Evolutionary conservation across 2,113 vertebrate genomes (phyloP).

Genomic region (Chaenocephalus aceratus): DNA sequence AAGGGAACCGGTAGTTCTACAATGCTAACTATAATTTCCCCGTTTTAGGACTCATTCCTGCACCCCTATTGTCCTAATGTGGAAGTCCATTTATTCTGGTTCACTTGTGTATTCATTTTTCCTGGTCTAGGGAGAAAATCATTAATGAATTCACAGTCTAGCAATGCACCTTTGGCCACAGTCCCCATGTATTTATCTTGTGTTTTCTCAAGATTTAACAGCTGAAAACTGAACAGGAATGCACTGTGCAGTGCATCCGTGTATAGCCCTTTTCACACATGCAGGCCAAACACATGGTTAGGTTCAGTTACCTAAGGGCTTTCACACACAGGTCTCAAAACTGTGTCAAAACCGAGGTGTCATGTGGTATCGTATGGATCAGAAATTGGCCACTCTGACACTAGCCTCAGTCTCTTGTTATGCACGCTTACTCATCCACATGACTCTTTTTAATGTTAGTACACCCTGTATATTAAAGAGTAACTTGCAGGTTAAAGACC

Average conservation of each 20-base stretch:
- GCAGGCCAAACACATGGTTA: background rate
- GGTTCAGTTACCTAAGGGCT: background rate
- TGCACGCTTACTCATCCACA: conserved; percentile 29
- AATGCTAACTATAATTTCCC: no score
- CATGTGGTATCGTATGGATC: background rate
- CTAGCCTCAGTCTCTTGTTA: background rate
- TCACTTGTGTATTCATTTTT: background rate
- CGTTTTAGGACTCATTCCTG: no score
- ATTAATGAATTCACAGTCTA: conserved; percentile 17
- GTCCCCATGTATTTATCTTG: conserved; percentile 7
- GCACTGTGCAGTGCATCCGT: background rate
- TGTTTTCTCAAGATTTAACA: conserved; percentile 5
- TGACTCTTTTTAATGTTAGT: conserved; percentile 23
- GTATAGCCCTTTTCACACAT: conserved; percentile 1
- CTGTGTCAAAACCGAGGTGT: background rate
- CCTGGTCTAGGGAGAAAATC: conserved; percentile 1
- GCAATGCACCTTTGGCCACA: conserved; percentile 1
- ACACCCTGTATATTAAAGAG: background rate
- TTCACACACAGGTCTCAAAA: background rate
- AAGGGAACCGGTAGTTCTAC: no score
- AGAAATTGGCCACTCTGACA: background rate
- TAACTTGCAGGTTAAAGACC: no score
- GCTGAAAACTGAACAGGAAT: conserved; percentile 13
- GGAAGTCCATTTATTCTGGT: background rate
- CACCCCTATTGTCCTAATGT: no score